Evolutionary conservation across 2,797 vertebrate genomes (phyloP).

Genomic region (Manis crassicaudata): DNA sequence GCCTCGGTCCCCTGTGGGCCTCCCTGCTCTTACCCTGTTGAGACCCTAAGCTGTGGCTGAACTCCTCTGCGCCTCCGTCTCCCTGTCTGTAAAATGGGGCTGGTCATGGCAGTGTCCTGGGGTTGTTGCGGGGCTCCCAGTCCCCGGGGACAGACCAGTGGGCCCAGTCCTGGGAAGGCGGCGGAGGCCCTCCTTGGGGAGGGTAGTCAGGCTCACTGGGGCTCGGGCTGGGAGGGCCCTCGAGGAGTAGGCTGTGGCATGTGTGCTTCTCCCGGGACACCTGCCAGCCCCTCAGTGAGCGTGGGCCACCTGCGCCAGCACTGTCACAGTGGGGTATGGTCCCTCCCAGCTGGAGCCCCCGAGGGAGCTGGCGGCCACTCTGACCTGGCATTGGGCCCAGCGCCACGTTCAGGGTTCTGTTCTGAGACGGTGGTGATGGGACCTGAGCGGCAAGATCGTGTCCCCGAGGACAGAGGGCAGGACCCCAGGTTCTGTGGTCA

Average conservation of each 20-base stretch:
- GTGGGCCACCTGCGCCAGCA: neutral
- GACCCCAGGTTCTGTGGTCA: neutral
- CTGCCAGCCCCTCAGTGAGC: neutral
- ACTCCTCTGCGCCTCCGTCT: neutral
- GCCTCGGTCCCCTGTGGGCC: neutral
- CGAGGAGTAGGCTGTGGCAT: too few species aligned
- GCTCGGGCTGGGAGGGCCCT: too few species aligned
- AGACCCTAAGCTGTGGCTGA: fast-evolving
- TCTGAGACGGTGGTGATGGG: neutral
- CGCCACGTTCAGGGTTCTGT: slow-evolving; percentile 34
- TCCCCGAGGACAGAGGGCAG: neutral
- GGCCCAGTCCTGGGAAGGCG: too few species aligned
- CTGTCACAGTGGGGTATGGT: too few species aligned
- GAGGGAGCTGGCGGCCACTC: neutral
- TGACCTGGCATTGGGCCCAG: neutral
- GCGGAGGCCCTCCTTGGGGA: neutral
- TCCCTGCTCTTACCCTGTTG: neutral
- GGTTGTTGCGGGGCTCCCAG: neutral
- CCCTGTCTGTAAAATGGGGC: neutral
- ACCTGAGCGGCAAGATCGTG: neutral
- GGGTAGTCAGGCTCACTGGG: too few species aligned
- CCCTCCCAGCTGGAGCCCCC: fast-evolving
- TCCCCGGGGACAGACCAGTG: fast-evolving
- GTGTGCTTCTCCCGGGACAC: too few species aligned
- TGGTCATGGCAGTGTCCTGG: fast-evolving